phyloP scores from a whole-genome alignment of 2,888 invertebrate species.

The Acanthosoma haemorrhoidale region DNA sequence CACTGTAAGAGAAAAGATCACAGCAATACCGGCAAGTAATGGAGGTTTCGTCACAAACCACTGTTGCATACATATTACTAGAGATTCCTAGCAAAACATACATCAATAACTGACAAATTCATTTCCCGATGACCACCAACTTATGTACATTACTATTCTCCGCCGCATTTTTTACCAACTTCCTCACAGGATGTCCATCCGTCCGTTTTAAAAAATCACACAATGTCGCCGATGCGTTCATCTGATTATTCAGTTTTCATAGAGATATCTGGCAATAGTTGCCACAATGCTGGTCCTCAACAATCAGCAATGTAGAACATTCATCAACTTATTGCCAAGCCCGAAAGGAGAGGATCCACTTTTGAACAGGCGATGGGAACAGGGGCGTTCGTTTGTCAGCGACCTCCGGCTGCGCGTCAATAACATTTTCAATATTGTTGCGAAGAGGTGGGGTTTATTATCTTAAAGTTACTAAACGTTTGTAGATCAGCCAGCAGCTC shows the following conservation, averaged over 20 bases:
- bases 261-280: neutral
- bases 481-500: too few relatives aligned
- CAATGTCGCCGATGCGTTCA: neutral
- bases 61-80: neutral
- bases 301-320: too few relatives aligned
- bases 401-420: too few relatives aligned
- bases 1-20: neutral
- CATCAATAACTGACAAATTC: neutral
- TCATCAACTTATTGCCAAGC: too few relatives aligned
- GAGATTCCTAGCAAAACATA: too few relatives aligned
- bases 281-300: neutral
- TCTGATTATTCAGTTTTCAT: neutral
- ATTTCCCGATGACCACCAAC: neutral
- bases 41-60: neutral
- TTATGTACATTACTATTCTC: constrained; percentile 1
- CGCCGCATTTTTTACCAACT: neutral
- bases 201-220: neutral
- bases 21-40: neutral
- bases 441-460: too few relatives aligned
- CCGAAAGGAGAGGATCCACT: too few relatives aligned
- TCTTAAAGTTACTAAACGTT: too few relatives aligned
- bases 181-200: neutral
- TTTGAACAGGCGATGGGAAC: too few relatives aligned
- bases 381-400: too few relatives aligned
- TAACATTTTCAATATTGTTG: too few relatives aligned